Evolutionary conservation across 2,888 invertebrate species (phyloP), one percentile per base, ranked within the genome.

Genomic region (Branchinecta sandiegonensis): DNA sequence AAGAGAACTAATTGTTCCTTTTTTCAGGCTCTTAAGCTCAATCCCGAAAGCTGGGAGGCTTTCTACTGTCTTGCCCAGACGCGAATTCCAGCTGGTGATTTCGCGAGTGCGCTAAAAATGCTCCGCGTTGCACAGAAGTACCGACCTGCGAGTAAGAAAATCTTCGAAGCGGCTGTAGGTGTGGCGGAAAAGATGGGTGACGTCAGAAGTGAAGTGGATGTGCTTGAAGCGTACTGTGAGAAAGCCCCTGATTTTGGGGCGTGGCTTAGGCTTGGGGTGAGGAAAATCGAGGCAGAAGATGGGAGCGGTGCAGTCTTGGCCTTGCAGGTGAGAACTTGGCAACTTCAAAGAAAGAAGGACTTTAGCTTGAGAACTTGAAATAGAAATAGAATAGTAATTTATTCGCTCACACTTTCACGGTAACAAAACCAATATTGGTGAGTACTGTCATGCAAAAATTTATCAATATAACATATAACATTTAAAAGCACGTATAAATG

Each of bases 21-120:
- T 37, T 37, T 37, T 37, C n/a, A 56, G n/a, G 63, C 10, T 56
- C n/a, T 56, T n/a, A 56, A 56, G 63, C 23, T 56, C 14, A 56
- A 56, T 56, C 63, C 63, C 9, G 63, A 56, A 56, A 56, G 63
- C 23, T 56, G 63, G 63, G 63, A 56, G 23, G 63, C 63, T n/a
- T 17, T 17, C 8, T 17, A 17, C 8, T 11, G n/a, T 8, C n/a
- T 17, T n/a, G 63, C 12, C 8, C 14, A 56, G 23, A 56, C 63
- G 8, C 23, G n/a, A 56, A 8, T 10, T n/a, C 1, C 12, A 10
- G 63, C 63, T 56, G 63, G 63, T 1, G 14, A 11, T 9, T 56
- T 17, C 10, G 14, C n/a, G 23, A 56, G 11, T 23, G 23, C 14
- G n/a, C 23, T 56, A 23, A 56, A 56, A 56, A n/a, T 56, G 14